These are phyloP conservation scores for Cyaniris semiargus DNA, from an alignment of 2,888 invertebrate species.

Conservation along the genomic window DNA sequence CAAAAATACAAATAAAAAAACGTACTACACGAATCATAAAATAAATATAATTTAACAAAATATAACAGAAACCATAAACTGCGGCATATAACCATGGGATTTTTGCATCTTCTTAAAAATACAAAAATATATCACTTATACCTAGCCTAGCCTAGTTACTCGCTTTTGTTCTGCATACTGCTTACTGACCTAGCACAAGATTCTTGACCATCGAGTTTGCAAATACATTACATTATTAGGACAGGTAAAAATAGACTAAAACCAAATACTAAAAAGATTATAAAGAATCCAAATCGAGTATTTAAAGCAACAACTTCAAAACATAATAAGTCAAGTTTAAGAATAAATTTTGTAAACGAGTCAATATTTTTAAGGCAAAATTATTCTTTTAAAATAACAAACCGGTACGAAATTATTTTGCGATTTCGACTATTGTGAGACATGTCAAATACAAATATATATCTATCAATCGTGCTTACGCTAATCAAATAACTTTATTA, in stretches of 20 bases:
- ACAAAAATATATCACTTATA: neutral
- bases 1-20: neutral
- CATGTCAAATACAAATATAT: slow-evolving; percentile 17
- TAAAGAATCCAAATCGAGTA: too few relatives aligned
- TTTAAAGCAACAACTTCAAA: neutral
- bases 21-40: neutral
- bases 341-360: neutral
- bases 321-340: neutral
- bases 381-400: neutral
- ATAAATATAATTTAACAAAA: neutral
- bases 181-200: neutral
- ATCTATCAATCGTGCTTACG: neutral
- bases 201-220: neutral
- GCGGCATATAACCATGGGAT: slow-evolving; percentile 7
- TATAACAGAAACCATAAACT: neutral
- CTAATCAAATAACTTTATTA: neutral
- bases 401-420: neutral
- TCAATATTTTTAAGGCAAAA: neutral
- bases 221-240: neutral
- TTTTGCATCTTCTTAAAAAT: neutral
- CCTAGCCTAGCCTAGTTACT: neutral
- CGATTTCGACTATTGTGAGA: neutral
- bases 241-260: too few relatives aligned
- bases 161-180: neutral
- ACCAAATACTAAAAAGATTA: too few relatives aligned